Percentiles rank a stretch among this genome's conserved stretches.
These are phyloP conservation scores for Formicarius rufipectus DNA, from an alignment of 2,113 vertebrate genomes.

Conservation along the genomic window DNA sequence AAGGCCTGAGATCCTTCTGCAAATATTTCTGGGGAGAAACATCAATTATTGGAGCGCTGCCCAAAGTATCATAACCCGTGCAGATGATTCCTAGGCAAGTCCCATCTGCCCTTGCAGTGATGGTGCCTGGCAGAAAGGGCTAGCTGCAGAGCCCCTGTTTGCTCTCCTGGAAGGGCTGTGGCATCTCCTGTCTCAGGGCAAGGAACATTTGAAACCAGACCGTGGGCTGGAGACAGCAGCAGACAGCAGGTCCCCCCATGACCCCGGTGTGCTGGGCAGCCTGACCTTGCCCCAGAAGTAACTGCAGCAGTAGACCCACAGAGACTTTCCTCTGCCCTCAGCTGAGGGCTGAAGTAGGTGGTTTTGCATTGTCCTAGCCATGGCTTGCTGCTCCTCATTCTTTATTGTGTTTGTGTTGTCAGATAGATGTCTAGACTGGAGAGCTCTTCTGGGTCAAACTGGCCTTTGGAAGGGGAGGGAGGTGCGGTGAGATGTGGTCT, in stretches of 20 bases:
- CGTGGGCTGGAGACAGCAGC: neutral
- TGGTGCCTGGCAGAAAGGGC: neutral
- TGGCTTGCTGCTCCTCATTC: neutral
- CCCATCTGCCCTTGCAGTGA: neutral
- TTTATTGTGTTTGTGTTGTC: constrained; percentile 15
- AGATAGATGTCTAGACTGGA: constrained; percentile 1
- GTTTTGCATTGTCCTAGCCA: neutral
- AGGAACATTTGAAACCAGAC: neutral
- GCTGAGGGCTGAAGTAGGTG: neutral
- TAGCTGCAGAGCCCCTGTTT: neutral
- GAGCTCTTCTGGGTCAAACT: neutral
- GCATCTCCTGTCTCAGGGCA: neutral
- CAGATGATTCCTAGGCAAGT: neutral
- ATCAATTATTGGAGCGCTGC: neutral
- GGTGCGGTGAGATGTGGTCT: neutral
- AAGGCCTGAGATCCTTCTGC: neutral
- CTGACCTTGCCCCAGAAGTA: neutral
- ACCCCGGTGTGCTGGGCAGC: neutral
- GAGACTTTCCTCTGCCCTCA: neutral
- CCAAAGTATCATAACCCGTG: neutral
- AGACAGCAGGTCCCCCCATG: neutral
- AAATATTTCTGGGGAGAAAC: neutral
- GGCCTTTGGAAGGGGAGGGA: neutral
- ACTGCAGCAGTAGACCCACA: neutral
- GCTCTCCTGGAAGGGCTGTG: neutral